Conservation (phyloP, 2,797 vertebrate species). For the Echiichthys vipera region DNA sequence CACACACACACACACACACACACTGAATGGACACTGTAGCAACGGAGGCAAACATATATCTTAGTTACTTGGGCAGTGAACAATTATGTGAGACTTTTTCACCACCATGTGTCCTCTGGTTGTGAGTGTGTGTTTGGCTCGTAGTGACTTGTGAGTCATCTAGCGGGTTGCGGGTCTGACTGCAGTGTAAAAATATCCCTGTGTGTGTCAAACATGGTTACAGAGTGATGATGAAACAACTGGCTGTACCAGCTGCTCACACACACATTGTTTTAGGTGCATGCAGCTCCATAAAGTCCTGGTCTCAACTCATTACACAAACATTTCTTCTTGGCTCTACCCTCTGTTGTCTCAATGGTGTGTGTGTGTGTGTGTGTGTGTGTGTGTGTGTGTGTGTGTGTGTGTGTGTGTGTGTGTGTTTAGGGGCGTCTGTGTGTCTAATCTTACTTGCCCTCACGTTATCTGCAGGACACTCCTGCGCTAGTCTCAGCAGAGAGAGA, state of each 20-base stretch:
- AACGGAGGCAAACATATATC: slow-evolving; percentile 29
- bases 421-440: slow-evolving; percentile 65
- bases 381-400: no score
- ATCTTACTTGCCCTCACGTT: slow-evolving; percentile 51
- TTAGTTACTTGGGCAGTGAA: slow-evolving; percentile 11
- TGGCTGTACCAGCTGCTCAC: slow-evolving; percentile 40
- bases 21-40: slow-evolving; percentile 25
- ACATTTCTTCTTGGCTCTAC: neutral
- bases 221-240: slow-evolving; percentile 65
- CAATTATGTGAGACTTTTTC: slow-evolving; percentile 20
- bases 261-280: slow-evolving; percentile 19
- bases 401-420: no score
- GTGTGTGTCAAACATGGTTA: slow-evolving; percentile 61
- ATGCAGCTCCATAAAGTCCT: neutral
- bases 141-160: slow-evolving; percentile 60
- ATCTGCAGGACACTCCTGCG: slow-evolving; percentile 56
- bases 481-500: slow-evolving; percentile 33
- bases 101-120: slow-evolving; percentile 38
- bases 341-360: neutral
- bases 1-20: slow-evolving; percentile 19
- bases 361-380: slow-evolving; percentile 44
- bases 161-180: slow-evolving; percentile 37
- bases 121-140: slow-evolving; percentile 33
- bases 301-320: slow-evolving; percentile 18
- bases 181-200: slow-evolving; percentile 70